Conservation (phyloP, 2,888 invertebrate species). For the Apotomis betuletana region DNA sequence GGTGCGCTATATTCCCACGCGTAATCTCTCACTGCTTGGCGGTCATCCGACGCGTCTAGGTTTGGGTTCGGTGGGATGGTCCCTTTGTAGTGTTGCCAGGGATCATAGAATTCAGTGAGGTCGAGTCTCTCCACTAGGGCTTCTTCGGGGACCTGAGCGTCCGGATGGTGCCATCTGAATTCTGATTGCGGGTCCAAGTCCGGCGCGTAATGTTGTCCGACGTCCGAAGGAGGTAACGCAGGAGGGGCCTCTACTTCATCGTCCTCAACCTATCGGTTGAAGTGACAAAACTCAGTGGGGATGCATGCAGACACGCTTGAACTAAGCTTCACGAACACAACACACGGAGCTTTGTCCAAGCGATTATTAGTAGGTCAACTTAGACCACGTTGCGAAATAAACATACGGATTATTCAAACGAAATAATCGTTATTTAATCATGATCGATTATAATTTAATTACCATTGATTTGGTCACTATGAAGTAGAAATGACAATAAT, state of each 20-base stretch:
- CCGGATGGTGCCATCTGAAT: conserved; percentile 78
- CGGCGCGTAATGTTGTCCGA: conserved; percentile 67
- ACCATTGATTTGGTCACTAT: neutral
- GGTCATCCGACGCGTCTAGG: conserved; percentile 54
- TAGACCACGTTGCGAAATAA: conserved; percentile 59
- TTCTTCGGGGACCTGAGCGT: conserved; percentile 56
- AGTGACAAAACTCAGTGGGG: conserved; percentile 75
- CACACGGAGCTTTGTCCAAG: conserved; percentile 76
- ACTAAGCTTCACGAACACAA: conserved; percentile 71
- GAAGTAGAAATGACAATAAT: neutral
- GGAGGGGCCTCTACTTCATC: conserved; percentile 58
- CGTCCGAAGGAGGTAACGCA: conserved; percentile 52
- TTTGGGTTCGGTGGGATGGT: conserved; percentile 68
- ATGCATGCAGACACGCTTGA: conserved; percentile 76
- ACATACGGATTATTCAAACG: conserved; percentile 61
- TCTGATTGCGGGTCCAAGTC: conserved; percentile 71
- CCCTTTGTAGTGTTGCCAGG: conserved; percentile 88
- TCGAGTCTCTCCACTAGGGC: conserved; percentile 56
- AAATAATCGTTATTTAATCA: neutral
- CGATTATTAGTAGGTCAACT: conserved; percentile 59
- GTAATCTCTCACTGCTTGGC: conserved; percentile 65
- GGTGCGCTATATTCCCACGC: conserved; percentile 64
- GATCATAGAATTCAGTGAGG: conserved; percentile 82
- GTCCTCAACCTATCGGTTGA: conserved; percentile 77
- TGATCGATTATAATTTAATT: too few relatives aligned